Base-by-base conservation (phyloP, 1,140 invertebrate species). In the Antheraea mylitta region DNA sequence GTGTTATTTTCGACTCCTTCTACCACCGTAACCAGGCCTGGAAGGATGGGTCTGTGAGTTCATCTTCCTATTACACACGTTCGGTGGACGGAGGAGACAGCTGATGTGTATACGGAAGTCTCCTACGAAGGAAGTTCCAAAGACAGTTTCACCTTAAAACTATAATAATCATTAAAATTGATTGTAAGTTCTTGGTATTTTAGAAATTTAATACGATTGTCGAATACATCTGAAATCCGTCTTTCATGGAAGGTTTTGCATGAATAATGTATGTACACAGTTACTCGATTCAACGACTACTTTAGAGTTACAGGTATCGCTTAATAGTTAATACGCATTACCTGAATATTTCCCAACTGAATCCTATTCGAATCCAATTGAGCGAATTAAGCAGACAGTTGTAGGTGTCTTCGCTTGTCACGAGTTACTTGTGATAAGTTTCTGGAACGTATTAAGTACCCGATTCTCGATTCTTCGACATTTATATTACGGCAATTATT, bases 331-430 rank as follows among this genome's bases (percentile, higher is more conserved):
- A 53, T 42, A 42, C 8, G 38, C 38, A 42, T 53, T n/a, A 16
- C 11, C 16, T 53, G 45, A 53, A 53, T 53, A 53, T 53, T 53
- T 53, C 45, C 45, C 13, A 53, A 13, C 45, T 13, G 45, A 53
- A 53, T 53, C 45, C 11, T 53, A 53, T 30, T 30, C 45, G 9
- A 13, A 53, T 22, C 58, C 30, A 62, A 60, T 66, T 65, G 19
- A 70, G 19, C 18, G 64, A 70, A 66, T 66, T 70, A 59, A 42
- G 58, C 22, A 58, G 69, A 66, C 69, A 70, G 69, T 53, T 53
- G 45, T 53, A 53, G 45, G 45, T 53, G 45, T 53, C 45, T 53
- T 53, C 45, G 6, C 45, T 7, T 16, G 45, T 53, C 45, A 53
- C 5, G 45, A 53, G 11, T 53, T 16, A 53, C 45, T 53, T 13